Conservation (phyloP, 2,113 vertebrate species). For the Rhea pennata region DNA sequence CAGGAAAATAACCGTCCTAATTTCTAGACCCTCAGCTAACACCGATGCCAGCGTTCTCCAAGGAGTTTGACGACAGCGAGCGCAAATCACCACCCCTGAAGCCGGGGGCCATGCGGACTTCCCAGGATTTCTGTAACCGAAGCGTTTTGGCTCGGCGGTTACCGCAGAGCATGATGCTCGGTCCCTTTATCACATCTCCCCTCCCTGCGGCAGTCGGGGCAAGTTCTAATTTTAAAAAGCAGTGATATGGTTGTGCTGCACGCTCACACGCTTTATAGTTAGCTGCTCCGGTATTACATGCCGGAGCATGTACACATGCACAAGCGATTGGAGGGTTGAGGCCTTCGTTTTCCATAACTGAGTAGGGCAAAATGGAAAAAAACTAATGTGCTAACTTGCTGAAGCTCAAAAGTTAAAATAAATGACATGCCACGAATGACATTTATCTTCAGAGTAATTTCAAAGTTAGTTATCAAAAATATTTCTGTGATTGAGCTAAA, state of each 20-base stretch:
- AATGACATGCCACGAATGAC: too few species aligned
- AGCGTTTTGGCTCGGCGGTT: not conserved
- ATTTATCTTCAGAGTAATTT: not conserved
- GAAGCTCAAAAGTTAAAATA: not conserved
- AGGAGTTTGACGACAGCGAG: not conserved
- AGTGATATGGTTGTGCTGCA: not conserved
- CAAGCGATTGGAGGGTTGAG: too few species aligned
- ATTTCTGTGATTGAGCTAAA: not conserved
- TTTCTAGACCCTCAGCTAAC: not conserved
- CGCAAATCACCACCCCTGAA: not conserved
- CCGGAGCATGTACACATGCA: not conserved
- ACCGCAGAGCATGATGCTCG: not conserved
- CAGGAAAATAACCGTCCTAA: accelerated
- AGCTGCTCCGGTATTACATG: not conserved
- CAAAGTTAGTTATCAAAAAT: not conserved
- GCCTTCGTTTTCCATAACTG: too few species aligned
- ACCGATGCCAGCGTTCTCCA: not conserved
- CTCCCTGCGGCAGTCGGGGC: not conserved
- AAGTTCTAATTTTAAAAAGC: conserved; percentile 64
- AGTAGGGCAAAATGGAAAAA: not conserved
- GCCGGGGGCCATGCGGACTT: not conserved
- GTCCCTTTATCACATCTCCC: conserved; percentile 32
- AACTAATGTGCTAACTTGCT: too few species aligned
- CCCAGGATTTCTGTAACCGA: not conserved
- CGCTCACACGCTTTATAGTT: not conserved